Evolutionary conservation across 35 echinoderm and acorn worm species (phyloP).

Genomic region (Acanthaster planci): DNA sequence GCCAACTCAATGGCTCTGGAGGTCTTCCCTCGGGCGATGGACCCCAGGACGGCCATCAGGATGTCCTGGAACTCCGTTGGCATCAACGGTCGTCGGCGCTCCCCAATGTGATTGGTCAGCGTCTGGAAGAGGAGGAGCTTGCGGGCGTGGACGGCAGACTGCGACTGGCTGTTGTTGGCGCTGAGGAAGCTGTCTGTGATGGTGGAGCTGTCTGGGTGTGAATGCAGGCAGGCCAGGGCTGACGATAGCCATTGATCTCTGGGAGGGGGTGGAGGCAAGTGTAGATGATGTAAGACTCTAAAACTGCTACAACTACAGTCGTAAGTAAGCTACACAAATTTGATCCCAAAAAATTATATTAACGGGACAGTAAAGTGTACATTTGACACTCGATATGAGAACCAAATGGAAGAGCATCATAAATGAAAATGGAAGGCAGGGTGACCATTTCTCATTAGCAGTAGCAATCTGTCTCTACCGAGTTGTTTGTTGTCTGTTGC

Average conservation of each 20-base stretch:
- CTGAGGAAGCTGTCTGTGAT: conserved; percentile 63
- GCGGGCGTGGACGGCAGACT: conserved; percentile 55
- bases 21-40: conserved; percentile 72
- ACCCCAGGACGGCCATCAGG: conserved; percentile 47
- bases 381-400: too few species aligned
- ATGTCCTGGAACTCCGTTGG: conserved; percentile 64
- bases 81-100: conserved; percentile 44
- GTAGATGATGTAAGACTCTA: too few species aligned
- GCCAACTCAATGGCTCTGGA: conserved; percentile 67
- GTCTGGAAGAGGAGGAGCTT: conserved; percentile 81
- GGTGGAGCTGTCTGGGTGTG: conserved; percentile 59
- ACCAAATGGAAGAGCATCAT: too few species aligned
- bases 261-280: not conserved
- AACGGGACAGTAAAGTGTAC: too few species aligned
- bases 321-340: too few species aligned
- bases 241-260: conserved; percentile 87
- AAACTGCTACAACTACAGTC: too few species aligned
- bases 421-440: too few species aligned
- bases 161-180: not conserved
- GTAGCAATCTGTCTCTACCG: not conserved
- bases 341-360: too few species aligned
- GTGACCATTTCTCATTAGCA: too few species aligned
- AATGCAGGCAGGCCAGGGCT: conserved; percentile 70
- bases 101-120: conserved; percentile 57
- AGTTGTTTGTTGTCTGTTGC: not conserved